Conservation (phyloP, 1,140 invertebrate species). For the Maconellicoccus hirsutus region DNA sequence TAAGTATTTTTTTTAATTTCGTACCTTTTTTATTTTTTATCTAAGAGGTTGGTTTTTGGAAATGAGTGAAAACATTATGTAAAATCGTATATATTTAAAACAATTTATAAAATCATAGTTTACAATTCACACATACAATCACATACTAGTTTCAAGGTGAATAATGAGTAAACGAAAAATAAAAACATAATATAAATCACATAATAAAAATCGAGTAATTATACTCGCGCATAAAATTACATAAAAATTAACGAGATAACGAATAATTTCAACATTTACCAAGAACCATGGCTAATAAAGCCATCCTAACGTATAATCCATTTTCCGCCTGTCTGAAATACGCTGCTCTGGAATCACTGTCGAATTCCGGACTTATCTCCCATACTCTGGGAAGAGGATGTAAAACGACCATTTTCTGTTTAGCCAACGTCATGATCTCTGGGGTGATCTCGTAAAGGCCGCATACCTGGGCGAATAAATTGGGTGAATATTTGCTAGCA, state of each 20-base stretch:
- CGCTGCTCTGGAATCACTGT: constrained; percentile 89
- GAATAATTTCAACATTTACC: constrained; percentile 36
- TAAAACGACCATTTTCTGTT: constrained; percentile 89
- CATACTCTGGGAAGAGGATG: constrained; percentile 90
- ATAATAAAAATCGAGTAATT: no score
- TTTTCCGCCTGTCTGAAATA: constrained; percentile 97
- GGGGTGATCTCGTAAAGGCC: constrained; percentile 85
- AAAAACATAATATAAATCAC: no score
- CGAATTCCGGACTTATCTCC: constrained; percentile 90
- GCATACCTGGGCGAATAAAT: constrained; percentile 49
- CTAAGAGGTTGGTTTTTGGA: no score
- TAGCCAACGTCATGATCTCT: constrained; percentile 87
- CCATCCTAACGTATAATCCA: constrained; percentile 98
- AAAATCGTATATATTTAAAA: no score
- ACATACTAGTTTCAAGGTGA: no score
- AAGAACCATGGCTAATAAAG: constrained; percentile 81
- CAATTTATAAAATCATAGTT: no score
- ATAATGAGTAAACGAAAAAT: no score
- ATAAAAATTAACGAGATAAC: not conserved
- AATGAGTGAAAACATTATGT: no score
- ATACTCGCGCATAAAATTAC: no score
- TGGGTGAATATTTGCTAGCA: constrained; percentile 12
- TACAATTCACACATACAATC: no score
- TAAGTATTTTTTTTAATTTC: no score
- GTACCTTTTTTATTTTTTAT: no score